Conservation (phyloP, 2,888 invertebrate species). For the Noctuana brunneofusca region DNA sequence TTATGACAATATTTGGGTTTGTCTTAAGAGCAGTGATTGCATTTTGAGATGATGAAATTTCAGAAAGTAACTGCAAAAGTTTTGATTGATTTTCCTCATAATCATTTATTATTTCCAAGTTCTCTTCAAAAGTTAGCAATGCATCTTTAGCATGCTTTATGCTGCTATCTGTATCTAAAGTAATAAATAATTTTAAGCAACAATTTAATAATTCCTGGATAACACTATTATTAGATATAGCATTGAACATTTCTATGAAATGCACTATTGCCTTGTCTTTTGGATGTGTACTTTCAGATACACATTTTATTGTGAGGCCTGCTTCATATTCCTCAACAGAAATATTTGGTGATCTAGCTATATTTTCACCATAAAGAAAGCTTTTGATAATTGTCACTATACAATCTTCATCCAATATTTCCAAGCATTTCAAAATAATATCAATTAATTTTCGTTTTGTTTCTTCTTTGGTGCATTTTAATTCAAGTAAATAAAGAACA, state of each 20-base stretch:
- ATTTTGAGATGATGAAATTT: slow-evolving; percentile 72
- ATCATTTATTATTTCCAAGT: slow-evolving; percentile 54
- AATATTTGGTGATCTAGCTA: slow-evolving; percentile 40
- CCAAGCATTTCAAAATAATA: slow-evolving; percentile 62
- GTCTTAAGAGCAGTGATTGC: slow-evolving; percentile 68
- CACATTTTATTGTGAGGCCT: slow-evolving; percentile 64
- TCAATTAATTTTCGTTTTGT: slow-evolving; percentile 62
- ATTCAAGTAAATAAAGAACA: slow-evolving; percentile 69
- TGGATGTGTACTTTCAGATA: slow-evolving; percentile 41
- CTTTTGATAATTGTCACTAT: slow-evolving; percentile 46
- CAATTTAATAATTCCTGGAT: slow-evolving; percentile 57
- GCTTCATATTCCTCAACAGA: slow-evolving; percentile 64
- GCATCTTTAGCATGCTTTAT: slow-evolving; percentile 52
- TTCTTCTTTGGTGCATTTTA: slow-evolving; percentile 58
- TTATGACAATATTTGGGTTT: slow-evolving; percentile 68
- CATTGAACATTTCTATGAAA: slow-evolving; percentile 60
- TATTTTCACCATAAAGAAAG: slow-evolving; percentile 55
- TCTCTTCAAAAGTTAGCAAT: slow-evolving; percentile 63
- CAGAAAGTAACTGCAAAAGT: slow-evolving; percentile 77
- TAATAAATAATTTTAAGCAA: slow-evolving; percentile 57
- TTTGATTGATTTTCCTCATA: slow-evolving; percentile 67
- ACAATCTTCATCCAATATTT: slow-evolving; percentile 49
- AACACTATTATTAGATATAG: slow-evolving; percentile 48
- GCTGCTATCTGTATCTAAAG: slow-evolving; percentile 51
- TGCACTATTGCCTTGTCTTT: slow-evolving; percentile 55